Evolutionary conservation across 2,797 vertebrate genomes (phyloP).

Genomic region (Hypotaenidia okinawae): DNA sequence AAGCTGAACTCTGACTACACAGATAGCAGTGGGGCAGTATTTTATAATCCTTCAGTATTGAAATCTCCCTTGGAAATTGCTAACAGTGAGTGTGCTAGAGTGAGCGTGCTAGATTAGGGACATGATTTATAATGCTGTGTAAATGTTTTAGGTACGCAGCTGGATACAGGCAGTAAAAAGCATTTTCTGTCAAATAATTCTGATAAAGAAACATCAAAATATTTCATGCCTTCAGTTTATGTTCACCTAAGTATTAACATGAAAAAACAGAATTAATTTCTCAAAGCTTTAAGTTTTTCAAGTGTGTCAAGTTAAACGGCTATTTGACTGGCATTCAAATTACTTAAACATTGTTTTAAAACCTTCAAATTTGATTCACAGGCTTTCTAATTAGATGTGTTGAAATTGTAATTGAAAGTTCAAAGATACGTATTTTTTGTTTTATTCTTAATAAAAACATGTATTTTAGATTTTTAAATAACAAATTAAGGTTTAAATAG

Average conservation of each 20-base stretch:
- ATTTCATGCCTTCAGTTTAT: not conserved
- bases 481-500: not conserved
- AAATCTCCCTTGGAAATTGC: not conserved
- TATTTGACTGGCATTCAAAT: not conserved
- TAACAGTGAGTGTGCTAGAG: not conserved
- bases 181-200: not conserved
- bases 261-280: not conserved
- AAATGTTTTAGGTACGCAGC: not conserved
- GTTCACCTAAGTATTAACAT: not conserved
- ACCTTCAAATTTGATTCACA: not conserved
- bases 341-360: not conserved
- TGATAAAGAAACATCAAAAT: not conserved
- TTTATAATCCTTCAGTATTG: not conserved
- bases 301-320: not conserved
- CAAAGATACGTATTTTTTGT: rapidly evolving
- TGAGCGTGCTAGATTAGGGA: not conserved
- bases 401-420: not conserved
- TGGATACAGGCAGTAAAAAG: not conserved
- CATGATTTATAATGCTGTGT: not conserved
- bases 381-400: not conserved
- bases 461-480: not conserved
- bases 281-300: not conserved
- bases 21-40: not conserved
- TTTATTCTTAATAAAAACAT: not conserved
- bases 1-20: not conserved